A percentile compares a stretch with the other conserved stretches of the same genome.
Conservation (phyloP, 2,888 invertebrate species). For the Chrysolina oricalcia region DNA sequence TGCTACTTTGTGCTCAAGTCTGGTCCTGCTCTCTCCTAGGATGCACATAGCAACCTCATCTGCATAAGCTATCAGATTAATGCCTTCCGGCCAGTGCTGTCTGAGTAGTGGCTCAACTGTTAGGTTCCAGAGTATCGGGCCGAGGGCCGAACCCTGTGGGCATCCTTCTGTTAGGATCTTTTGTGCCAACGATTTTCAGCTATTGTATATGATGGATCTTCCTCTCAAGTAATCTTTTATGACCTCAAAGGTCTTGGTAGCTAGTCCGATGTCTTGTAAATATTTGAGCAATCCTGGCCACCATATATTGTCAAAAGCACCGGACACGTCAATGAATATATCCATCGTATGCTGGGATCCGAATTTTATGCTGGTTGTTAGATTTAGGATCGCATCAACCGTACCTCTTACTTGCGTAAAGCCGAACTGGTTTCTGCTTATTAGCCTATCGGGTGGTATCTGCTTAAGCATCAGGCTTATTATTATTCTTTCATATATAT, state of each 20-base stretch:
- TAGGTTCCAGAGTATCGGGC: slow-evolving; percentile 9
- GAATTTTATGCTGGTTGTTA: neutral
- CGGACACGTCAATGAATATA: slow-evolving; percentile 6
- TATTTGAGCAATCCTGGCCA: slow-evolving; percentile 6
- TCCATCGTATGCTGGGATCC: neutral
- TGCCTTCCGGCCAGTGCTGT: too few relatives aligned
- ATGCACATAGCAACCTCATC: too few relatives aligned
- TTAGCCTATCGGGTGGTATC: neutral
- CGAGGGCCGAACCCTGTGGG: slow-evolving; percentile 20
- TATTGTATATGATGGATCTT: neutral
- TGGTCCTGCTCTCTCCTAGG: too few relatives aligned
- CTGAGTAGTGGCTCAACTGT: slow-evolving; percentile 3
- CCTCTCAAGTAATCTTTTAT: neutral
- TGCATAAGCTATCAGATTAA: too few relatives aligned
- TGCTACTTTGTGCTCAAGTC: too few relatives aligned
- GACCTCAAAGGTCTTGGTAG: neutral
- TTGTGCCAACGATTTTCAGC: neutral
- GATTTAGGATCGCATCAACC: neutral
- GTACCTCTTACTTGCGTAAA: neutral
- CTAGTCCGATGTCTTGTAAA: neutral
- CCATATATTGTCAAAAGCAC: slow-evolving; percentile 22
- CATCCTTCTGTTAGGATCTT: slow-evolving; percentile 6
- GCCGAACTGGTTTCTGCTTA: neutral
- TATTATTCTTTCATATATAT: too few relatives aligned
- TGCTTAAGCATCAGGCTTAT: neutral